These are phyloP conservation scores for Hypselothyrea guttata DNA, from an alignment of 2,888 invertebrate species.

Conservation along the genomic window DNA sequence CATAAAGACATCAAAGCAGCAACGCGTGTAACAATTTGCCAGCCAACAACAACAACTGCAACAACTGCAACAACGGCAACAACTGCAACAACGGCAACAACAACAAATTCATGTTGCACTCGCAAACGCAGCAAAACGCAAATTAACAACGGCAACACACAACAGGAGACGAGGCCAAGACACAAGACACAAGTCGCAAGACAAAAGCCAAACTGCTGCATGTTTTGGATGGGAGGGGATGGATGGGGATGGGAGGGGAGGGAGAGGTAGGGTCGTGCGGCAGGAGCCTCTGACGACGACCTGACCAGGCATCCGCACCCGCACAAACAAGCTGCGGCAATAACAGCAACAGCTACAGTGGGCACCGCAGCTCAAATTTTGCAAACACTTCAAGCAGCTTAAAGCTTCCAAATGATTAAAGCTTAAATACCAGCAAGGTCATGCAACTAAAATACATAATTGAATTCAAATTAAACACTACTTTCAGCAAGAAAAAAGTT, in stretches of 20 bases:
- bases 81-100: conserved; percentile 28
- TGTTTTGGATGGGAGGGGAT: too few relatives aligned
- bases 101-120: conserved; percentile 46
- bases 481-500: too few relatives aligned
- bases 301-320: conserved; percentile 54
- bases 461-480: too few relatives aligned
- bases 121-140: conserved; percentile 74
- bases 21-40: conserved; percentile 77
- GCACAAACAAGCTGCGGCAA: conserved; percentile 30
- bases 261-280: conserved; percentile 34
- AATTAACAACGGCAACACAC: conserved; percentile 70
- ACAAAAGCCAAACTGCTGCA: background rate
- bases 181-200: background rate
- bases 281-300: conserved; percentile 40
- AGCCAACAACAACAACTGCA: conserved; percentile 51
- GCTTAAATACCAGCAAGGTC: too few relatives aligned
- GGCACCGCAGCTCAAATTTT: background rate
- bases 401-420: too few relatives aligned
- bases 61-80: conserved; percentile 41
- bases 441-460: too few relatives aligned
- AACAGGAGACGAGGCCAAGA: background rate
- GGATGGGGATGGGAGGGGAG: conserved; percentile 1
- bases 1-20: conserved; percentile 76
- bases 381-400: conserved; percentile 27
- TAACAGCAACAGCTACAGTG: background rate